These are phyloP conservation scores for Synanthedon formicaeformis DNA, from an alignment of 2,888 invertebrate species.

Conservation along the genomic window DNA sequence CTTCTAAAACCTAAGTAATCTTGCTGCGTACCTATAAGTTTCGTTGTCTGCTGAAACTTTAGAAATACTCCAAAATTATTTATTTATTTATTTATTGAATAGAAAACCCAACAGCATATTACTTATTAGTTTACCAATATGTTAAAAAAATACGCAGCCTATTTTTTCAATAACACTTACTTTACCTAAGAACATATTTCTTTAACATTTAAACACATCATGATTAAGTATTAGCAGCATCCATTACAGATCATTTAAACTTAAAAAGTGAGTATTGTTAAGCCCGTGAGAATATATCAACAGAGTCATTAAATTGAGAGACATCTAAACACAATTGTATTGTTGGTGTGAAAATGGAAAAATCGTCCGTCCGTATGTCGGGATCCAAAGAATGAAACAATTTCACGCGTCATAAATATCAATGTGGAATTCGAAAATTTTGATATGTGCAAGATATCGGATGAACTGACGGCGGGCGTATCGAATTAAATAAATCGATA, in stretches of 20 bases:
- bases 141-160: no score
- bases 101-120: no score
- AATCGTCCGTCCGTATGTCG: slow-evolving; percentile 39
- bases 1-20: no score
- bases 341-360: slow-evolving; percentile 62
- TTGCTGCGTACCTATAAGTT: no score
- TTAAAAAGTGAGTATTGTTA: slow-evolving; percentile 6
- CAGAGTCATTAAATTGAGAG: slow-evolving; percentile 42
- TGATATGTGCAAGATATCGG: slow-evolving; percentile 35
- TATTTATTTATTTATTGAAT: no score
- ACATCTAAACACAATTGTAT: slow-evolving; percentile 48
- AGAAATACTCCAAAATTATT: no score
- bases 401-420: slow-evolving; percentile 67
- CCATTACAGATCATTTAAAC: not conserved
- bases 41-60: no score
- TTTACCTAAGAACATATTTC: no score
- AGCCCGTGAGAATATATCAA: slow-evolving; percentile 36
- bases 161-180: no score
- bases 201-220: not conserved
- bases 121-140: no score
- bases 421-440: slow-evolving; percentile 41
- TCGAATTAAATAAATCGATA: slow-evolving; percentile 66
- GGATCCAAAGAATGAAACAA: slow-evolving; percentile 52
- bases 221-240: not conserved
- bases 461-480: slow-evolving; percentile 48